phyloP scores from a whole-genome alignment of 1,140 invertebrate genomes.

The Drosophila bifasciata region DNA sequence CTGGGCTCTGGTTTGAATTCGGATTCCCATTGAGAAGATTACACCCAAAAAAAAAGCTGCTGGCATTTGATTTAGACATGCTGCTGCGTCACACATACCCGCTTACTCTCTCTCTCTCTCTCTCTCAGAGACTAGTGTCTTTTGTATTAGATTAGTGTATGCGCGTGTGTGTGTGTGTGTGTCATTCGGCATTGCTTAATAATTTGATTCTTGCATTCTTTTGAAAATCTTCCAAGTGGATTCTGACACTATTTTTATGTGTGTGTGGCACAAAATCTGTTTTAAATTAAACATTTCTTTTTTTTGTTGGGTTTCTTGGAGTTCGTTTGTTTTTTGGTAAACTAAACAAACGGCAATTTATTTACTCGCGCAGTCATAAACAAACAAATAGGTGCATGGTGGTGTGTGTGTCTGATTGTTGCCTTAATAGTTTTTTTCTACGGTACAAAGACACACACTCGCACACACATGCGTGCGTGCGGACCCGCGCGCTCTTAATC shows the following conservation, averaged over 20 bases:
- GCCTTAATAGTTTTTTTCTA: constrained; percentile 49
- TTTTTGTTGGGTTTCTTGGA: constrained; percentile 24
- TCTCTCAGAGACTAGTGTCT: neutral
- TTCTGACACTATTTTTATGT: constrained; percentile 44
- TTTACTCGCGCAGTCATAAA: constrained; percentile 43
- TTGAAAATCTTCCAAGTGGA: constrained; percentile 43
- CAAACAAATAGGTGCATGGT: constrained; percentile 28
- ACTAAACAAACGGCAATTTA: constrained; percentile 60
- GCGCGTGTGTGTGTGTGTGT: constrained; percentile 26
- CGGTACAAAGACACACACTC: constrained; percentile 17
- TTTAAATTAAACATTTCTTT: constrained; percentile 40
- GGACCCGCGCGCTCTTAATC: constrained; percentile 22
- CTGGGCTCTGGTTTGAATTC: constrained; percentile 47
- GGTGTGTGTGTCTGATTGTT: constrained; percentile 12
- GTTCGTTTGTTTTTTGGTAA: constrained; percentile 5
- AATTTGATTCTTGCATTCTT: constrained; percentile 41
- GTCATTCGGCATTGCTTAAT: constrained; percentile 69
- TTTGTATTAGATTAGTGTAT: neutral
- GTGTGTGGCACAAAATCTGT: constrained; percentile 8
- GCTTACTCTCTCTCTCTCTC: too few species aligned
- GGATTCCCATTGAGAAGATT: constrained; percentile 31
- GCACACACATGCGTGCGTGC: constrained; percentile 1
- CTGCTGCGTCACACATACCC: constrained; percentile 35
- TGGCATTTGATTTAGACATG: constrained; percentile 54
- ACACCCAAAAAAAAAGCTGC: constrained; percentile 8